Evolutionary conservation across 2,113 vertebrate species (phyloP).

Genomic region (Hypanus sabinus): DNA sequence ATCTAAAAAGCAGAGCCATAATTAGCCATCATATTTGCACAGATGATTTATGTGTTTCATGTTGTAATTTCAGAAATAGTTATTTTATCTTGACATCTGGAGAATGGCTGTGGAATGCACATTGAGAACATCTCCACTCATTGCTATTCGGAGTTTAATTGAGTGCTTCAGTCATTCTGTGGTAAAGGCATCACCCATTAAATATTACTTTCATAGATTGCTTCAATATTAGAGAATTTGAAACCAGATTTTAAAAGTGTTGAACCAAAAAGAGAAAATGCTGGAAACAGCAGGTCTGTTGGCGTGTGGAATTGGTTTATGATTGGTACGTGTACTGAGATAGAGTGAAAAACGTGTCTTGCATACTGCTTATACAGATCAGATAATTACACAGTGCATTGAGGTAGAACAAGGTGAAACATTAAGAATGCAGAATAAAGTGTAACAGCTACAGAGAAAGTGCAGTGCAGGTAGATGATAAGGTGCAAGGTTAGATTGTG

Average conservation of each 20-base stretch:
- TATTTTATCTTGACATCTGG: background rate
- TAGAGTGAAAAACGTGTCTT: no score
- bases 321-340: no score
- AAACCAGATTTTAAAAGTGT: background rate
- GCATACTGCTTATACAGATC: no score
- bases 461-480: no score
- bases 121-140: background rate
- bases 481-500: no score
- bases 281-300: no score
- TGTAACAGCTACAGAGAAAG: no score
- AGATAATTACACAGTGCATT: no score
- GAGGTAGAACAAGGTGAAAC: no score
- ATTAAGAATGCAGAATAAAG: no score
- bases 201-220: background rate
- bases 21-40: background rate
- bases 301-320: no score
- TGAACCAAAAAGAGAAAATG: background rate
- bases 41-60: conserved; percentile 9
- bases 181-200: background rate
- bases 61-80: background rate
- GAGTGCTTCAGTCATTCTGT: background rate
- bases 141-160: background rate
- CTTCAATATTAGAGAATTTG: background rate
- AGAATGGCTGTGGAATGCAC: background rate
- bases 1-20: background rate